These are phyloP conservation scores for Remorina albescens DNA, from an alignment of 2,797 vertebrate species.

Conservation along the genomic window DNA sequence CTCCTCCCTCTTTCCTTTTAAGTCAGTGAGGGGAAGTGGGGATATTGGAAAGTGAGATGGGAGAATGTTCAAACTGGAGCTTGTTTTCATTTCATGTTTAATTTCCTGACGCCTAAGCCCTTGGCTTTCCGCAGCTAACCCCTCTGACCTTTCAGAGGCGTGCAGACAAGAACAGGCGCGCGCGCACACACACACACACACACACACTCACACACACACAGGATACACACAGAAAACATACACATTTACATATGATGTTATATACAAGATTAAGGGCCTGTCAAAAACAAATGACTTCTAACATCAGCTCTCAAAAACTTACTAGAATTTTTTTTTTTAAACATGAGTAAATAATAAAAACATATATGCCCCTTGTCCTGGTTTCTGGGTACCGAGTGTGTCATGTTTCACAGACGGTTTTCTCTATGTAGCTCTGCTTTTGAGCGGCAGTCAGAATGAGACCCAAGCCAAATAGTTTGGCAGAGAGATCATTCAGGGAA, in stretches of 20 bases:
- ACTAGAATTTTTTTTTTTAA: constrained; percentile 46
- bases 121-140: constrained; percentile 91
- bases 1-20: constrained; percentile 78
- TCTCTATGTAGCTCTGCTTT: constrained; percentile 59
- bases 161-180: constrained; percentile 72
- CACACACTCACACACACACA: constrained; percentile 54
- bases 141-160: constrained; percentile 79
- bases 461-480: constrained; percentile 80
- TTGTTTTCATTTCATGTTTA: constrained; percentile 99
- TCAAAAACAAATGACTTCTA: constrained; percentile 48
- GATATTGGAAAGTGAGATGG: constrained; percentile 94
- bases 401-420: constrained; percentile 75
- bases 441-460: constrained; percentile 68
- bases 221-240: constrained; percentile 39
- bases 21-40: constrained; percentile 85
- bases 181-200: constrained; percentile 59
- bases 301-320: constrained; percentile 37
- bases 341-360: constrained; percentile 52
- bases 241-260: constrained; percentile 55
- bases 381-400: constrained; percentile 58
- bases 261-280: constrained; percentile 46
- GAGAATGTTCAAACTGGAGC: constrained; percentile 91
- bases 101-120: constrained; percentile 99
- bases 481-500: constrained; percentile 74
- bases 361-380: constrained; percentile 41